These are phyloP conservation scores for Agrenia bidenticulata DNA, from an alignment of 2,888 invertebrate species.

Conservation along the genomic window DNA sequence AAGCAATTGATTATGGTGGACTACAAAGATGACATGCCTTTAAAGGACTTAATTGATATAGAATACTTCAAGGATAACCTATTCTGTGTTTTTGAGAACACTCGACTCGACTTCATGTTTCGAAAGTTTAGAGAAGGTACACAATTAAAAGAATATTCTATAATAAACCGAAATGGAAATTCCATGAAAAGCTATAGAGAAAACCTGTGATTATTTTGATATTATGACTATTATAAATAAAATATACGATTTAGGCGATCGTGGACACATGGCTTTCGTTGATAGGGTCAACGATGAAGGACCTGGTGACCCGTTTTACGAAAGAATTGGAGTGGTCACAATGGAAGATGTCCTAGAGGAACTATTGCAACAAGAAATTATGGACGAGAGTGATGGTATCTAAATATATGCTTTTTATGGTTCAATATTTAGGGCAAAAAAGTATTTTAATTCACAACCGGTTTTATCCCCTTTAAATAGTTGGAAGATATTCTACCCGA, in stretches of 20 bases:
- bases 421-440: too few species aligned
- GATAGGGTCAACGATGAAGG: constrained; percentile 30
- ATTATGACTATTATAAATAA: neutral
- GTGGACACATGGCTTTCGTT: constrained; percentile 40
- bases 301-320: constrained; percentile 30
- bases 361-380: constrained; percentile 33
- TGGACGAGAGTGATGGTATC: constrained; percentile 35
- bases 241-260: constrained; percentile 15
- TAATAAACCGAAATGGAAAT: too few species aligned
- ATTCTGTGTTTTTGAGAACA: constrained; percentile 42
- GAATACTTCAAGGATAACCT: constrained; percentile 28
- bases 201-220: neutral
- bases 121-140: constrained; percentile 38
- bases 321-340: constrained; percentile 33
- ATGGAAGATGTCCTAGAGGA: constrained; percentile 37
- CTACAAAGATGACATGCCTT: constrained; percentile 21
- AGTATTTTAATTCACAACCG: too few species aligned
- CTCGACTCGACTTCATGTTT: constrained; percentile 38
- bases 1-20: constrained; percentile 36
- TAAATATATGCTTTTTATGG: too few species aligned
- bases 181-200: too few species aligned
- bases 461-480: too few species aligned
- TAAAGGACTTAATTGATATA: constrained; percentile 22
- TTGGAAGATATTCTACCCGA: too few species aligned
- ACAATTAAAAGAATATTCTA: too few species aligned